Evolutionary conservation across 2,888 invertebrate species (phyloP).

Genomic region (Drymonia ruficornis): DNA sequence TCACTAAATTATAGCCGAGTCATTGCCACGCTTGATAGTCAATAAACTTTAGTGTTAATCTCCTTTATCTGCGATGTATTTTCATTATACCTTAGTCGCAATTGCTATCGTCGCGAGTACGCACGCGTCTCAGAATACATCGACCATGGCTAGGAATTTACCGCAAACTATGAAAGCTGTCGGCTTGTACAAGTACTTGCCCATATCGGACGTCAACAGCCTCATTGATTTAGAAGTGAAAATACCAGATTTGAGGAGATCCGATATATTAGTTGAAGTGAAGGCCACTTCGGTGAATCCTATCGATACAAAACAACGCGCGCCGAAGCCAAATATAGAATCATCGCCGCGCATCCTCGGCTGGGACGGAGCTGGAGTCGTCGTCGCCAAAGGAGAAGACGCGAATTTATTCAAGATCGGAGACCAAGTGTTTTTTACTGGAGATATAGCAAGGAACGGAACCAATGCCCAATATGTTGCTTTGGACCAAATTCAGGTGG

Average conservation of each 20-base stretch:
- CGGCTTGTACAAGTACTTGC: constrained; percentile 72
- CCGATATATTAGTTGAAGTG: constrained; percentile 70
- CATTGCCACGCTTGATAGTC: neutral
- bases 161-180: constrained; percentile 75
- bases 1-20: neutral
- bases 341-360: constrained; percentile 63
- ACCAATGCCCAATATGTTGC: constrained; percentile 71
- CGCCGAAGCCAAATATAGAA: constrained; percentile 65
- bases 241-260: constrained; percentile 54
- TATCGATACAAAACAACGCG: constrained; percentile 69
- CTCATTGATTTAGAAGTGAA: constrained; percentile 67
- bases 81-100: constrained; percentile 13
- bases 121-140: constrained; percentile 15
- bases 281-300: constrained; percentile 74
- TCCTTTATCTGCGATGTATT: neutral
- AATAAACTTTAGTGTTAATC: too few species aligned
- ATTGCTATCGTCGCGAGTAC: constrained; percentile 10
- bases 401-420: constrained; percentile 60
- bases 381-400: constrained; percentile 61
- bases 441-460: constrained; percentile 62
- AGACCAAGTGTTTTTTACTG: constrained; percentile 73
- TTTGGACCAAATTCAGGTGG: constrained; percentile 62
- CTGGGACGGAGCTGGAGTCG: constrained; percentile 72
- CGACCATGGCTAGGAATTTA: constrained; percentile 42
- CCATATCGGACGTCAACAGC: constrained; percentile 64